A percentile compares a stretch with the other conserved stretches of the same genome.
Conservation (phyloP, 1,140 invertebrate species). For the Listronotus bonariensis region DNA sequence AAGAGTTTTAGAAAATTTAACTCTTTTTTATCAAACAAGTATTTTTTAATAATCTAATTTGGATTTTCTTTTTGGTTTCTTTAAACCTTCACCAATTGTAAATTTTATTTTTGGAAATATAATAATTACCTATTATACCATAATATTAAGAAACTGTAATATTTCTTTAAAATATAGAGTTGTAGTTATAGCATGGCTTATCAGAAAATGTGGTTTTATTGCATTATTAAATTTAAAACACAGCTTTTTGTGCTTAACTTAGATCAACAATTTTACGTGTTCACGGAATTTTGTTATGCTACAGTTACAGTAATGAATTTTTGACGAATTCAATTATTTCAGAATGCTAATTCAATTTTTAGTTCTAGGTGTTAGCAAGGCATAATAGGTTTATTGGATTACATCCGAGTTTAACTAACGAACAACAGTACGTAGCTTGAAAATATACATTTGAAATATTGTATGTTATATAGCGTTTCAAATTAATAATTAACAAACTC, state of each 20-base stretch:
- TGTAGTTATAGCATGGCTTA: slow-evolving; percentile 37
- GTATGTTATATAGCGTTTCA: background rate
- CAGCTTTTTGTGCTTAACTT: slow-evolving; percentile 39
- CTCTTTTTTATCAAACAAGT: no score
- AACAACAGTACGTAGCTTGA: slow-evolving; percentile 26
- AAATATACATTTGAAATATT: background rate
- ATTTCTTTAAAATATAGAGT: slow-evolving; percentile 17
- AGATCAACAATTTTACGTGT: slow-evolving; percentile 19
- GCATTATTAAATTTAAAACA: slow-evolving; percentile 33
- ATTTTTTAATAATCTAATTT: no score
- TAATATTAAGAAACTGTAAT: slow-evolving; percentile 2
- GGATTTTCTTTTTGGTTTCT: no score
- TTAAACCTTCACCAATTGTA: no score
- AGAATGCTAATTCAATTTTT: slow-evolving; percentile 16
- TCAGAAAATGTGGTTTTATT: slow-evolving; percentile 29
- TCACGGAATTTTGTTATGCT: slow-evolving; percentile 18
- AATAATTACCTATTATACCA: no score
- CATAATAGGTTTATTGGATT: slow-evolving; percentile 14
- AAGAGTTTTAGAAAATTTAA: no score
- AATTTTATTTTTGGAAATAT: no score
- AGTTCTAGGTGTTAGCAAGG: slow-evolving; percentile 22
- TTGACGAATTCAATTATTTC: background rate
- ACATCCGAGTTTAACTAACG: background rate
- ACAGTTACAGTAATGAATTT: slow-evolving; percentile 21
- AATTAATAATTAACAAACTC: no score